Evolutionary conservation across 35 echinoderm and acorn worm species (phyloP), one percentile per base, ranked within the genome.

Genomic region (Anneissia japonica): DNA sequence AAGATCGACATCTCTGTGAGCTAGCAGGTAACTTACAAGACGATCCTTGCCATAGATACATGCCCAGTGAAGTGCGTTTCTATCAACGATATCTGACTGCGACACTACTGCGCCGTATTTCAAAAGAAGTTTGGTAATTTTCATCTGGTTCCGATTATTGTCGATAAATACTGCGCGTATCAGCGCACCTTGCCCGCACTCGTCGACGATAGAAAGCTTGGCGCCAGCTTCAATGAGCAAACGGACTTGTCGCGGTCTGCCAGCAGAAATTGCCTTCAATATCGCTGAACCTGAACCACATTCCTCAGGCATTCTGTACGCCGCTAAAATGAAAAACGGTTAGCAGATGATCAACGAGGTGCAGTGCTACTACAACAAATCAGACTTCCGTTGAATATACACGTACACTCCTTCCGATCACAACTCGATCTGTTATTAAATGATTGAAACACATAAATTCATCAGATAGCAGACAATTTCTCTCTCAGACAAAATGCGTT

Each of bases 111-210:
- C 92, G 6, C 88, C 92, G 12, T 40, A 73, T 34, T 82, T 80
- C 3, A 94, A 80, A 45, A 94, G 83, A 23, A 85, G 80, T 37
- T 85, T 87, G 5, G 85, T 55, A 21, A 95, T 83, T 46, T 91
- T 95, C 21, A 81, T 35, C 43, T 86, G 85, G 73, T 75, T 85
- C 17, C 86, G 73, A 12, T 75, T 74, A 37, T 95, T 91, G n/a
- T 95, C 93, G 35, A 95, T 51, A 77, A 95, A 95, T 26, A 88
- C 79, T 10, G 93, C 89, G 32, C 87, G 85, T 64, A 95, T 91
- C 39, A 95, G 76, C 17, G 93, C 73, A 21, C 89, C 88, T 83
- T 95, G 90, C 0, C 78, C 86, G 72, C 89, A 91, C 34, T 91
- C 93, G 80, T 95, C 89, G 16, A 77, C 31, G 33, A 79, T 39